Base-by-base conservation (phyloP, 2,888 invertebrate species). In the Mesorhabditis sp. region DNA sequence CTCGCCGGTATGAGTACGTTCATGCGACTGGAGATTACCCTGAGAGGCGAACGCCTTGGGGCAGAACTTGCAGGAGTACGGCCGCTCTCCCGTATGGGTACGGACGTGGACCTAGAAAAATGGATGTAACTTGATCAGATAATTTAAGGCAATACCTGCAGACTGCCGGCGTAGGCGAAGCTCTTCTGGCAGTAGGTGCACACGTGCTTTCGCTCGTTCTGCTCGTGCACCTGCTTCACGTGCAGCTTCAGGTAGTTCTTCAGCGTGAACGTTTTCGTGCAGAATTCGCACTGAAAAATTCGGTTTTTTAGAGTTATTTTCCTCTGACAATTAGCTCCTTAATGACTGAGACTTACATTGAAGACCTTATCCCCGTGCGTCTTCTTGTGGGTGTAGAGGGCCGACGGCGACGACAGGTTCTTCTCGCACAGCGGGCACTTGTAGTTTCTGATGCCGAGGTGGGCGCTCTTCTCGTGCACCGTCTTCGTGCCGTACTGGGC, bases 401-500 rank as follows among this genome's bases (percentile, higher is more conserved):
- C 85, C 7, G 83, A 83, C 6, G 85, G 86, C 2, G 86, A 86
- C 5, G 83, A 82, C 58, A 85, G 79, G 63, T 72, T 78, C 73
- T 85, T 85, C 62, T 74, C 75, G 69, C 85, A 85, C 69, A 79
- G 79, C n/a, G 83, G 83, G 50, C 85, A 85, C 68, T 85, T 85
- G 76, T 85, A 85, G 74, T 83, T 85, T 43, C 84, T 74, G 58
- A 83, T 82, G 42, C 82, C 82, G 61, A 84, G 72, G 73, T 85
- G 85, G 10, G 85, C 83, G 62, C 81, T 81, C 72, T 83, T 83
- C 76, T 85, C 85, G 72, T 85, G 85, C 2, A 85, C 85, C 3
- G 85, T 85, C 74, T 86, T 86, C 4, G 85, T 85, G 7, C 85
- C 85, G 67, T 84, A 85, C 70, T 85, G 85, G 3, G 85, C 85